These are phyloP conservation scores for Epinotia brunnichana DNA, from an alignment of 2,888 invertebrate genomes.

Conservation along the genomic window DNA sequence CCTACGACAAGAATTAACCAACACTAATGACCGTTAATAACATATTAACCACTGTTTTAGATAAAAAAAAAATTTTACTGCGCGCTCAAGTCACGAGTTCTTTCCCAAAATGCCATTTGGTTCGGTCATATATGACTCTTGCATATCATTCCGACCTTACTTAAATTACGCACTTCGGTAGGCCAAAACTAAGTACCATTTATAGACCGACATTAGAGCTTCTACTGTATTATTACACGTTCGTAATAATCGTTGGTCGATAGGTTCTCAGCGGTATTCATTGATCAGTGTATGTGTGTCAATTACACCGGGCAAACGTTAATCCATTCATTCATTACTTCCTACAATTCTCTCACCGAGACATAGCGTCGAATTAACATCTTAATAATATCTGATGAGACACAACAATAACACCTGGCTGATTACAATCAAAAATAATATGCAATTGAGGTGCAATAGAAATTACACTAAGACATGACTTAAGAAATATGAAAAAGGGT, in stretches of 20 bases:
- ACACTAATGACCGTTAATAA: conserved; percentile 66
- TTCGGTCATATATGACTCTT: conserved; percentile 46
- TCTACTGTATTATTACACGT: conserved; percentile 66
- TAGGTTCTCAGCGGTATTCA: conserved; percentile 55
- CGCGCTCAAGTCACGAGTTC: conserved; percentile 68
- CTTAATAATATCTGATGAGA: no score
- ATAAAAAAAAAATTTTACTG: conserved; percentile 69
- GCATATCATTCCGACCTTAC: conserved; percentile 53
- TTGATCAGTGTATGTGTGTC: conserved; percentile 53
- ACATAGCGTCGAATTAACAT: no score
- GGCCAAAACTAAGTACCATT: conserved; percentile 65
- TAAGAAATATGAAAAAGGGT: no score
- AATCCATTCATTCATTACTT: conserved; percentile 48
- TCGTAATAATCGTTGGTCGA: conserved; percentile 59
- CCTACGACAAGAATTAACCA: conserved; percentile 55
- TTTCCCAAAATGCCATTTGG: conserved; percentile 59
- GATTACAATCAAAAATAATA: no score
- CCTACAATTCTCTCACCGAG: no score
- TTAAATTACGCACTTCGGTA: conserved; percentile 64
- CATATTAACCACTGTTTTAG: conserved; percentile 67
- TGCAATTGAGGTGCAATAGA: no score
- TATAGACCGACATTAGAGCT: conserved; percentile 60
- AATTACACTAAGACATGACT: no score
- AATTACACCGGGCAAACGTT: conserved; percentile 44
- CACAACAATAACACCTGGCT: no score